Evolutionary conservation across 2,888 invertebrate species (phyloP), one percentile per base, ranked within the genome.

Genomic region (Cataglyphis altisquamis): DNA sequence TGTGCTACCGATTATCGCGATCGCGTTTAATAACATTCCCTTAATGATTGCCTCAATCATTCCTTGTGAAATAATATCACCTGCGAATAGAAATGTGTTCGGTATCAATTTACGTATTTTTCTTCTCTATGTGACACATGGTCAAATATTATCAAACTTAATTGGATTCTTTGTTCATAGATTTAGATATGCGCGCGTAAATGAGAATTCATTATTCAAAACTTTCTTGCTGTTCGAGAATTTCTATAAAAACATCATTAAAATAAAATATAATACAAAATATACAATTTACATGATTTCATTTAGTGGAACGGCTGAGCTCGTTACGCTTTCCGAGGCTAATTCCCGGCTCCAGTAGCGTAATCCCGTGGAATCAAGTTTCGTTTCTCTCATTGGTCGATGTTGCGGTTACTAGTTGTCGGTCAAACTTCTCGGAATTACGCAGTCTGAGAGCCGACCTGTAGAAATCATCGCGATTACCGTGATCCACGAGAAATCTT

Each of bases 321-420:
- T 72, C 72, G 78, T 80, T 80, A 80, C 73, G 73, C 78, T 80
- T 60, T 60, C 73, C 57, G 60, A 60, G 73, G 25, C 73, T 80
- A 80, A 80, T 80, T 80, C 78, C 72, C 21, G 70, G 57, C 78
- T 80, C 60, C 57, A 80, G 60, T 25, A 45, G 60, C 60, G 60
- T 80, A 80, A 80, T 80, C 78, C 78, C 60, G 60, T 12, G 60
- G 72, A 72, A 80, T 80, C 78, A 60, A 48, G 78, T 80, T 78
- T 80, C 60, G 60, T 80, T n/a, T 18, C 72, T 70, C 70, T 72
- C 45, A 80, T 72, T 80, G 78, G 72, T 32, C 45, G 32, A 80
- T 72, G 78, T 80, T 80, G 78, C 45, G 72, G 72, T 9, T 45
- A n/a, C 18, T 36, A 72, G 78, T 60, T 72, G 36, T 45, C 78